phyloP scores from a whole-genome alignment of 2,888 invertebrate genomes.

The Torymus auratus region DNA sequence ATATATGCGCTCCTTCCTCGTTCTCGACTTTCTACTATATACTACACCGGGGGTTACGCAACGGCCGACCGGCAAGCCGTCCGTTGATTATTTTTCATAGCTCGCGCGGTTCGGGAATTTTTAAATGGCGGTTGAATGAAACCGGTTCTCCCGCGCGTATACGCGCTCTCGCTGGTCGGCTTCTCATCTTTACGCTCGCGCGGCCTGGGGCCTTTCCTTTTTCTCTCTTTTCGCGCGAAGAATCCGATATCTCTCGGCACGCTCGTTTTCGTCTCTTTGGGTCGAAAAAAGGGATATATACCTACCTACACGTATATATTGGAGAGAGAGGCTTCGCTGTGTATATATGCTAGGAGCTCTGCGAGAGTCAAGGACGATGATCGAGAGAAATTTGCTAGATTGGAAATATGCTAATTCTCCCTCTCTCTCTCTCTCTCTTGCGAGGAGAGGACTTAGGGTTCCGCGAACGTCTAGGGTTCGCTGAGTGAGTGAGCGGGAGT shows the following conservation, averaged over 20 bases:
- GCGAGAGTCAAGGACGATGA: conserved; percentile 43
- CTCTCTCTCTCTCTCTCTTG: background rate
- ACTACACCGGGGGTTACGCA: conserved; percentile 68
- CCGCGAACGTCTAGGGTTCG: background rate
- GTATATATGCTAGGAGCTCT: no score
- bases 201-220: background rate
- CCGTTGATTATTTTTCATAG: conserved; percentile 75
- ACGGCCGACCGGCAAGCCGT: conserved; percentile 63
- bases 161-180: background rate
- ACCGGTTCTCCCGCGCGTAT: conserved; percentile 67
- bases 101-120: conserved; percentile 68
- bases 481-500: background rate
- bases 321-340: no score
- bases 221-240: conserved; percentile 29
- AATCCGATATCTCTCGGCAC: conserved; percentile 27
- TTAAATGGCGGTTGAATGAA: conserved; percentile 75
- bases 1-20: background rate
- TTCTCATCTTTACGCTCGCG: conserved; percentile 30
- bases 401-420: conserved; percentile 54
- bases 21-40: conserved; percentile 23
- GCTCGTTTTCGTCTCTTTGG: background rate
- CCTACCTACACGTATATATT: no score
- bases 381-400: conserved; percentile 44
- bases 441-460: background rate
- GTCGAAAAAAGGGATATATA: conserved; percentile 1